Base-by-base conservation (phyloP, 1,140 invertebrate genomes). In the Adelges cooleyi region DNA sequence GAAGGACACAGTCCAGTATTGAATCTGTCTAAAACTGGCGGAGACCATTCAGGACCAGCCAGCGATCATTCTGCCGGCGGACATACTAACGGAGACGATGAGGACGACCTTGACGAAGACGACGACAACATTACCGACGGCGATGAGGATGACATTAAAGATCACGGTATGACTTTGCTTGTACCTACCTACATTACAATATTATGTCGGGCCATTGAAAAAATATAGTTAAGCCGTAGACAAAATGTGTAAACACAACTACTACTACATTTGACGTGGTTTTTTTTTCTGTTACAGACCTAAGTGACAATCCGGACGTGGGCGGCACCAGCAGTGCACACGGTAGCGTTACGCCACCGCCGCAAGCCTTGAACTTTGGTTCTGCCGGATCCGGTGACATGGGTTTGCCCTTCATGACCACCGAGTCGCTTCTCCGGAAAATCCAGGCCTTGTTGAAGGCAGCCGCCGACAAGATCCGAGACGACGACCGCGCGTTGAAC, bases 361-460 rank as follows among this genome's bases (percentile, higher is more conserved):
- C 85, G 50, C 86, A 86, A 74, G 85, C 86, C 70, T 86, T 84
- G 22, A 82, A 83, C 68, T 76, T 85, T 69, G 83, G 82, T 11
- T n/a, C 62, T 71, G 67, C 50, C 48, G 69, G 76, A 72, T 68
- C 76, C 71, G 65, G 75, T 70, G 69, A 75, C 73, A 67, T 75
- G 73, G 69, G 75, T 72, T 70, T 75, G 73, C 40, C 76, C 72
- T 72, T 77, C 40, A 77, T 77, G 70, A 92, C 90, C 69, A 93
- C 91, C 18, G 92, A 95, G 77, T 93, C 91, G 42, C 81, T 96
- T 48, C 82, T 95, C 51, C 82, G 92, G 69, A 96, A 96, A 76
- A 95, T 96, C 71, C 91, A 95, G 77, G 92, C 92, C 20, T 81
- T 95, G 67, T 83, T 95, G 46, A 94, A 95, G 77, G 91, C 95